A percentile compares a stretch with the other conserved stretches of the same genome.
phyloP scores from a whole-genome alignment of 2,888 invertebrate genomes.

The Panopea generosa region DNA sequence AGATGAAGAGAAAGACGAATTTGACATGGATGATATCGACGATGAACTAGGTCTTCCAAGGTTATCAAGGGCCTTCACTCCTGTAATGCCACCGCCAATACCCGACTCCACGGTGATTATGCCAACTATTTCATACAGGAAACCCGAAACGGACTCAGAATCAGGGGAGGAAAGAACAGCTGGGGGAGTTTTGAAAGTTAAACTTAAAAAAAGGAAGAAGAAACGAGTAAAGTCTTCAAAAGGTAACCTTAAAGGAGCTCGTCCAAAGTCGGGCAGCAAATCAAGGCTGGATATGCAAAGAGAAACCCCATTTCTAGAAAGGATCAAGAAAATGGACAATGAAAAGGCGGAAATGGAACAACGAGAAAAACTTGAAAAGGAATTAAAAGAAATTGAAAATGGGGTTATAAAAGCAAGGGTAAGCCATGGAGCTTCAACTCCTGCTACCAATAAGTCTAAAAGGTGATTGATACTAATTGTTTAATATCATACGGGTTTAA shows the following conservation, averaged over 20 bases:
- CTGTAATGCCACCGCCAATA: constrained; percentile 39
- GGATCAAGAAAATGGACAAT: constrained; percentile 48
- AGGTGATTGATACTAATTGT: constrained; percentile 63
- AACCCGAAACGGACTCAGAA: constrained; percentile 14
- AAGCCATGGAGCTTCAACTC: constrained; percentile 56
- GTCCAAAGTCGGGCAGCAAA: constrained; percentile 23
- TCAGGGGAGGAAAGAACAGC: constrained; percentile 37
- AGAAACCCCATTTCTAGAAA: constrained; percentile 54
- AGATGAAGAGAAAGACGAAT: constrained; percentile 19
- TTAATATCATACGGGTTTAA: constrained; percentile 17
- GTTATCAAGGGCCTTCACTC: constrained; percentile 58
- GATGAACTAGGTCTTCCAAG: constrained; percentile 60
- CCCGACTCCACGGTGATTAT: constrained; percentile 30
- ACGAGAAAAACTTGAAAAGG: constrained; percentile 42
- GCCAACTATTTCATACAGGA: constrained; percentile 48
- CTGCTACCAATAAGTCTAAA: constrained; percentile 61
- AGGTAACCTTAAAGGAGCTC: constrained; percentile 41
- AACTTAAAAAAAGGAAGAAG: constrained; percentile 43
- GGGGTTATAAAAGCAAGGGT: constrained; percentile 66
- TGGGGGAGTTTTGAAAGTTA: constrained; percentile 55
- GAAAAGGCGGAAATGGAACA: constrained; percentile 46
- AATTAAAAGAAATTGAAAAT: constrained; percentile 53
- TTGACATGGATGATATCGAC: constrained; percentile 62
- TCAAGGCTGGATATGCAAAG: constrained; percentile 11
- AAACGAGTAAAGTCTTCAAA: constrained; percentile 50